These are phyloP conservation scores for Sitta europaea DNA, from an alignment of 2,113 vertebrate species.

Conservation along the genomic window DNA sequence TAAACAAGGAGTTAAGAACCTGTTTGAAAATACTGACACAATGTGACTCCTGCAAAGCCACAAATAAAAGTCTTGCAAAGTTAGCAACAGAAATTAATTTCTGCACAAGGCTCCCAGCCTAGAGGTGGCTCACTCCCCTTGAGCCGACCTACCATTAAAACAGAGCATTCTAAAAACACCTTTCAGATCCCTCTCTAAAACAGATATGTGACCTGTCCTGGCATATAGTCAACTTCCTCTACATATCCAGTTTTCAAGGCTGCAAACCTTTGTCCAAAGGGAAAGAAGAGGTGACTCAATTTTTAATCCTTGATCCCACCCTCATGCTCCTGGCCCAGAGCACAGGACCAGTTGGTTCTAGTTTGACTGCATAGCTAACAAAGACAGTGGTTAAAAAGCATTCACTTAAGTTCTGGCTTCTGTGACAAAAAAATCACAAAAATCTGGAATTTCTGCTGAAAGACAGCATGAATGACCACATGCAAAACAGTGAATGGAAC, in stretches of 20 bases:
- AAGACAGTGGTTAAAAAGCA: background rate
- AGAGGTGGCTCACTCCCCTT: background rate
- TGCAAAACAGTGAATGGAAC: background rate
- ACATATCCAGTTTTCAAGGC: background rate
- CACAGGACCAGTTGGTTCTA: background rate
- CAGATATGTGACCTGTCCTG: background rate
- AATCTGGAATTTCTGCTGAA: background rate
- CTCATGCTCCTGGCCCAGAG: background rate
- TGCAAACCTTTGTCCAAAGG: background rate
- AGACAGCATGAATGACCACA: background rate
- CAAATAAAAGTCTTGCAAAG: background rate
- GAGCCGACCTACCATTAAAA: background rate
- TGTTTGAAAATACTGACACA: background rate
- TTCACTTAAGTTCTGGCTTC: background rate
- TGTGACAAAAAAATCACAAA: background rate
- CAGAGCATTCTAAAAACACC: background rate
- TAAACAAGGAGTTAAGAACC: background rate
- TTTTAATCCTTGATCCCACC: background rate
- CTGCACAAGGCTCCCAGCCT: background rate
- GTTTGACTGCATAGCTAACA: background rate
- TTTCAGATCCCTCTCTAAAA: background rate
- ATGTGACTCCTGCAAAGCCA: background rate
- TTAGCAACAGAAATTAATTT: background rate
- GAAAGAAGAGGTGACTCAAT: background rate
- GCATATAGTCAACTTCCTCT: background rate